Evolutionary conservation across 2,113 vertebrate species (phyloP), one percentile per base, ranked within the genome.

Genomic region (Scopus umbretta): DNA sequence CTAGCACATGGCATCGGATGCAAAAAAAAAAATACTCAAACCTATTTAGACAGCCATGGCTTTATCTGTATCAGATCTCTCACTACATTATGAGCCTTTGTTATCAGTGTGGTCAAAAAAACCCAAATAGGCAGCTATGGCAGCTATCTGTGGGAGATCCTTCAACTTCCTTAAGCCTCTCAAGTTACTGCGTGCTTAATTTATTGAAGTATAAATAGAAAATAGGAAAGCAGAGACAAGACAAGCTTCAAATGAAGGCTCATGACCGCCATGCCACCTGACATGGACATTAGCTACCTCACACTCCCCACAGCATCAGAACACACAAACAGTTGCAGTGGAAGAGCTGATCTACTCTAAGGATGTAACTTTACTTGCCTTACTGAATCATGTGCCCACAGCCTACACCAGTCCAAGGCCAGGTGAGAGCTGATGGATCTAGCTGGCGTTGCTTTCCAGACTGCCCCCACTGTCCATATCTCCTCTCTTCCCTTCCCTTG

Each of bases 321-420:
- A 30, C 29, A 65, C 19, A 47, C 14, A 6, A 78, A 53, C 30
- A 42, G 25, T 10, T 82, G 56, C 66, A 65, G 66, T 6, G 25
- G 20, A 68, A 73, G 16, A 88, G 40, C 49, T 68, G 49, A 55
- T 34, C n/a, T 67, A 13, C 50, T 59, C 8, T 7, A 2, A 19
- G 8, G 34, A 32, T 40, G 3, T 3, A 40, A 19, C 34, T 75
- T 13, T 13, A 29, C n/a, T 53, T 36, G 21, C 53, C 76, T 80
- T n/a, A n/a, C 0, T 32, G 21, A 42, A 52, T 3, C 27, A 38
- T 15, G 18, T 5, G 3, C 23, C 40, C n/a, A n/a, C n/a, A 82
- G 30, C 23, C 25, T n/a, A n/a, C 16, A 45, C 1, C 70, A 43
- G 7, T 0, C 16, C 1, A 53, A 62, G 21, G 50, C 11, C 63